phyloP scores from a whole-genome alignment of 2,888 invertebrate genomes.

The Amphimallon solstitiale region DNA sequence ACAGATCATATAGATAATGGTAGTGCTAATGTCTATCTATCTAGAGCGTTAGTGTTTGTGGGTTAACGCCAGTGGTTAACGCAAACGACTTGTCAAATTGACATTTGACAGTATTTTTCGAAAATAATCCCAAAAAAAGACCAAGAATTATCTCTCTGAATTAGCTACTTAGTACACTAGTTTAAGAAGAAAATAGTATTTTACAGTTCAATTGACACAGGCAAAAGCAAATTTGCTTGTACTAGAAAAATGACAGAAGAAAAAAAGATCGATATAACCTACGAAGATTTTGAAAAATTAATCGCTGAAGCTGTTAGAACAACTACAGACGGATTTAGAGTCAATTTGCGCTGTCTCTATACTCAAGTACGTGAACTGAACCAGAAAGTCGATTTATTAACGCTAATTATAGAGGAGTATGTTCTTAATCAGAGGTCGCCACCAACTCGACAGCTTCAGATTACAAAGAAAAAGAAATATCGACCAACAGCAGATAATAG shows the following conservation, averaged over 20 bases:
- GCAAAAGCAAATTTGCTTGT: too few relatives aligned
- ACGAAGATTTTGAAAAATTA: background rate
- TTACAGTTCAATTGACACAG: too few relatives aligned
- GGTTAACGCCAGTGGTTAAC: too few relatives aligned
- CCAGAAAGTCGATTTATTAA: slow-evolving; percentile 5
- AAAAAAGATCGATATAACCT: background rate
- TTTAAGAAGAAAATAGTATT: too few relatives aligned
- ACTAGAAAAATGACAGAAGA: too few relatives aligned
- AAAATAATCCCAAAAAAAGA: too few relatives aligned
- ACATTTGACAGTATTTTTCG: too few relatives aligned
- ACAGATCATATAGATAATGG: too few relatives aligned
- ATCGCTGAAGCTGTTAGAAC: background rate
- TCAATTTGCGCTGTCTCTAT: slow-evolving; percentile 1
- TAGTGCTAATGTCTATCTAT: too few relatives aligned
- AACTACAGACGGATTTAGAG: slow-evolving; percentile 8
- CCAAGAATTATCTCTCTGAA: background rate
- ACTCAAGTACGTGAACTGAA: background rate
- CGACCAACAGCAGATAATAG: background rate
- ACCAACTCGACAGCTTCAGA: background rate
- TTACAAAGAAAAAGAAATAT: background rate
- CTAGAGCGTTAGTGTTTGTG: too few relatives aligned
- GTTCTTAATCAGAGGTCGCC: background rate
- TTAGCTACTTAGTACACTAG: too few relatives aligned
- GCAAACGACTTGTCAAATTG: background rate
- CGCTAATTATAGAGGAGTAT: slow-evolving; percentile 2